Percentiles rank a stretch among this genome's conserved stretches.
These are phyloP conservation scores for Heliopora coerulea DNA, from an alignment of 92 coral and sea anemone genomes.

Conservation along the genomic window DNA sequence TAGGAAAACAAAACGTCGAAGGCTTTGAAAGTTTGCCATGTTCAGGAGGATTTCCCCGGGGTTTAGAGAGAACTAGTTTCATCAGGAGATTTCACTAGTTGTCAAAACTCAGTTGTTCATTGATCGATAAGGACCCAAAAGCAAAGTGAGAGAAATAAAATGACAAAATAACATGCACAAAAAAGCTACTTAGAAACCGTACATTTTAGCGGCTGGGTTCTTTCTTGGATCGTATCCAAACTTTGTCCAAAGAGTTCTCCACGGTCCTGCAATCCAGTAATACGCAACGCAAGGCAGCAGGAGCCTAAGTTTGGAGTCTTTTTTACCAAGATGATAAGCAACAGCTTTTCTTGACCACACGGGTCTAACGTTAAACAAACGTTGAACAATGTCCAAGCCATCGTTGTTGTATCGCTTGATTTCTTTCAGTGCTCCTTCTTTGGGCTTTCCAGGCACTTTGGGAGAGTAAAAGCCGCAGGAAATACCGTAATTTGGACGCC, in stretches of 20 bases:
- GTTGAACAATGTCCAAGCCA: slow-evolving; percentile 58
- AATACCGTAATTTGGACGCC: slow-evolving; percentile 61
- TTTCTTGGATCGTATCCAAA: slow-evolving; percentile 93
- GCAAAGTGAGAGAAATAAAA: too few relatives aligned
- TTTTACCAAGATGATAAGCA: slow-evolving; percentile 57
- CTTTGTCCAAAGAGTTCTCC: slow-evolving; percentile 90
- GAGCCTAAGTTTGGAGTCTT: slow-evolving; percentile 53
- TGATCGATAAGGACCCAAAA: too few relatives aligned
- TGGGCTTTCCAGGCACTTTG: slow-evolving; percentile 64
- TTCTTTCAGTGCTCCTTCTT: slow-evolving; percentile 58
- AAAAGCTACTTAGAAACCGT: too few relatives aligned
- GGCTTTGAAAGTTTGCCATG: too few relatives aligned
- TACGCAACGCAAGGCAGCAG: slow-evolving; percentile 65
- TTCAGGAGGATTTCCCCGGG: too few relatives aligned
- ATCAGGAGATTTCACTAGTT: too few relatives aligned
- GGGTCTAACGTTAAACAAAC: slow-evolving; percentile 77
- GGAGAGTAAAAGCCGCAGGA: slow-evolving; percentile 57
- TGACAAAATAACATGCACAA: too few relatives aligned
- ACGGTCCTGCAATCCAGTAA: slow-evolving; percentile 90
- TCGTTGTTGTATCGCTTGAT: slow-evolving; percentile 55
- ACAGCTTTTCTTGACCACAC: slow-evolving; percentile 89
- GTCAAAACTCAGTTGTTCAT: too few relatives aligned
- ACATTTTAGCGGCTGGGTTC: slow-evolving; percentile 90
- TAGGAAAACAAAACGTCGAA: too few relatives aligned
- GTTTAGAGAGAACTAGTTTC: too few relatives aligned